Base-by-base conservation (phyloP, 2,888 invertebrate genomes). In the Phengaris alcon region DNA sequence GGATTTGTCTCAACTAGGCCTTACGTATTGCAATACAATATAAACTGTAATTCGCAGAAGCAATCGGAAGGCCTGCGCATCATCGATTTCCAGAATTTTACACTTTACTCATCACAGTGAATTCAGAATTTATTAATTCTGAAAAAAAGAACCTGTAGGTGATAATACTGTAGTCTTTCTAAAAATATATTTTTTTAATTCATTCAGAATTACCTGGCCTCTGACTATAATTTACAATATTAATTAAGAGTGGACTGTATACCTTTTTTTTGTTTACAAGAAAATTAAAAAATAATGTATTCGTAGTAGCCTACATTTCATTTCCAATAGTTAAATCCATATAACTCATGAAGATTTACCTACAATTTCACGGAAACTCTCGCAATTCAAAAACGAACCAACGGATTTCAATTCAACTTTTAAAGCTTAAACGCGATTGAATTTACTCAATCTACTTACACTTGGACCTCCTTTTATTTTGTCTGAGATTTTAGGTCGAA, bases 331-430 rank as follows among this genome's bases (percentile, higher is more conserved):
- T 52, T 52, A 8, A 52, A 6, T 52, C 8, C 8, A 3, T 52
- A 6, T 59, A 59, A 57, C 55, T 57, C 55, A 59, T 59, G n/a
- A 22, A 35, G 52, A 52, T 52, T 52, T 46, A 6, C 15, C 15
- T 64, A 13, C 22, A 22, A 64, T 35, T 35, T 5, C 35, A 35
- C 35, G 35, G 6, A 13, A 64, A 13, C 35, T 64, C 35, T 64
- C 7, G 12, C 35, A 64, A 64, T 64, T 64, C 12, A 22, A 64
- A 64, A 64, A 64, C 64, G 64, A 64, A 64, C 64, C 12, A 15
- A 35, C 12, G 10, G 12, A 35, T 64, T 64, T 10, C 64, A 64
- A 64, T 35, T 64, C 35, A 64, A 64, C 12, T 35, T 35, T 64
- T 35, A 35, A 64, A 64, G 64, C 35, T 64, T 22, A 22, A 22